phyloP scores from a whole-genome alignment of 2,113 vertebrate species.

The Seriola rivoliana region DNA sequence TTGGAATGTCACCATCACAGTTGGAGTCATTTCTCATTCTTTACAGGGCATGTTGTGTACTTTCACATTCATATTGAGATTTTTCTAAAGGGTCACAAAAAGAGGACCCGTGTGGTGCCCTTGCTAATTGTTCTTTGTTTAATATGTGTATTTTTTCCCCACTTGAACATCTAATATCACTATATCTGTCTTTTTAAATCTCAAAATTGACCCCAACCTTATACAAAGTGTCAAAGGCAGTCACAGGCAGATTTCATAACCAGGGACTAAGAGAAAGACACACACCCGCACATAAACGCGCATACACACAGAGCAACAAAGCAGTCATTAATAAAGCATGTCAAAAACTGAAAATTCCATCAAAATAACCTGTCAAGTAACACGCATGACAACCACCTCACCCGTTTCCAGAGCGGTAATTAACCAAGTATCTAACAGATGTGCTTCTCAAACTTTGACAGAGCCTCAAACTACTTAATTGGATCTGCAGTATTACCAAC shows the following conservation, averaged over 20 bases:
- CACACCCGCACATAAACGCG: constrained; percentile 9
- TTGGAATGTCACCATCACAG: constrained; percentile 80
- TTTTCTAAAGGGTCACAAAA: constrained; percentile 25
- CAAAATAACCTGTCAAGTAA: constrained; percentile 27
- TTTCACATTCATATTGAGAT: constrained; percentile 58
- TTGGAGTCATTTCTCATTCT: constrained; percentile 62
- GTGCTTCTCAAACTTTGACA: constrained; percentile 42
- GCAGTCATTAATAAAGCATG: constrained; percentile 56
- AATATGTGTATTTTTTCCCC: constrained; percentile 9
- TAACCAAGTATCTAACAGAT: constrained; percentile 24
- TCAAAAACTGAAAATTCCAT: constrained; percentile 40
- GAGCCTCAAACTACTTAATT: constrained; percentile 14
- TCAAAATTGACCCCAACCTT: constrained; percentile 46
- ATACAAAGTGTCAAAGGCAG: constrained; percentile 72
- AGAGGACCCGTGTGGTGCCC: constrained; percentile 5
- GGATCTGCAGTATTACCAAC: constrained; percentile 34
- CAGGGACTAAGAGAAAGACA: constrained; percentile 50
- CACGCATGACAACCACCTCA: constrained; percentile 24
- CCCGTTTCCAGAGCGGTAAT: constrained; percentile 31
- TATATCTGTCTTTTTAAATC: constrained; percentile 30
- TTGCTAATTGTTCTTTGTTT: constrained; percentile 27
- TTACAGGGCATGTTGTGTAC: constrained; percentile 30
- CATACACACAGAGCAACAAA: constrained; percentile 33
- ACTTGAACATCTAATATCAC: constrained; percentile 16
- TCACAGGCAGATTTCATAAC: constrained; percentile 72